A percentile compares a stretch with the other conserved stretches of the same genome.
Conservation (phyloP, 2,888 invertebrate species). For the Quadroppia sp. region DNA sequence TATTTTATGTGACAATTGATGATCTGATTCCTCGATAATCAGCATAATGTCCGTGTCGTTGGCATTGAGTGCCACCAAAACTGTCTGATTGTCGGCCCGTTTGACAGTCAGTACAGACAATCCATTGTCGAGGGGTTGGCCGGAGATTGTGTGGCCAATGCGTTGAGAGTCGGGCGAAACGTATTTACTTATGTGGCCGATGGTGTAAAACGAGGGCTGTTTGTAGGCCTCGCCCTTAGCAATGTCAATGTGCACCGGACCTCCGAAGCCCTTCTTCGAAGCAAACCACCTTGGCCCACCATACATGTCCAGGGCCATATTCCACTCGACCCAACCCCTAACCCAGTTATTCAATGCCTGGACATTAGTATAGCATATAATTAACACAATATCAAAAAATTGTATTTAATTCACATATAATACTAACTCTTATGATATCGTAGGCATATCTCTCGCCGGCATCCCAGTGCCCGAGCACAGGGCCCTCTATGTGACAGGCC, state of each 20-base stretch:
- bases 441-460: conserved; percentile 64
- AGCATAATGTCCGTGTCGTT: neutral
- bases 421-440: conserved; percentile 64
- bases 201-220: conserved; percentile 59
- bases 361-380: conserved; percentile 52
- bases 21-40: neutral
- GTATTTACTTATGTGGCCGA: conserved; percentile 58
- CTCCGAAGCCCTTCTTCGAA: conserved; percentile 57
- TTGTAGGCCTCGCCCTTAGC: conserved; percentile 56
- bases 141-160: conserved; percentile 12
- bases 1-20: conserved; percentile 18
- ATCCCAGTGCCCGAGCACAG: conserved; percentile 63
- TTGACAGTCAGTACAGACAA: neutral
- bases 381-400: neutral
- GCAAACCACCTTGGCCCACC: conserved; percentile 59
- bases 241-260: conserved; percentile 57
- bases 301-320: conserved; percentile 65
- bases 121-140: neutral
- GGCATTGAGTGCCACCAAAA: conserved; percentile 17
- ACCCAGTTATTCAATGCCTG: conserved; percentile 63
- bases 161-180: conserved; percentile 49
- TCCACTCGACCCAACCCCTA: conserved; percentile 87
- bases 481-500: conserved; percentile 63
- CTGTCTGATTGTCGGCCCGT: conserved; percentile 18
- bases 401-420: conserved; percentile 62